These are phyloP conservation scores for Coracias cyanogaster DNA, from an alignment of 2,797 vertebrate species.

Conservation along the genomic window DNA sequence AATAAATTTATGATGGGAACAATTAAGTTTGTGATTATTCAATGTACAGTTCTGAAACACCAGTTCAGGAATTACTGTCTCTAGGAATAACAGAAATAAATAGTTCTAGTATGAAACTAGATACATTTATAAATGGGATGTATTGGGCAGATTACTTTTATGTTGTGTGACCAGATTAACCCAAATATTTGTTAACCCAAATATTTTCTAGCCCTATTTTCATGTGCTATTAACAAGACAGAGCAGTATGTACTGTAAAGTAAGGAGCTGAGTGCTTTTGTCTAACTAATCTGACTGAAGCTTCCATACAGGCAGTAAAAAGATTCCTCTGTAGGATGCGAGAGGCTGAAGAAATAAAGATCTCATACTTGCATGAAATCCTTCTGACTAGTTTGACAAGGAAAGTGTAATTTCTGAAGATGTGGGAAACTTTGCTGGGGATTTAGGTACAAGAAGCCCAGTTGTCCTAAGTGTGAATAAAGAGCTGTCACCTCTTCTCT, in stretches of 20 bases:
- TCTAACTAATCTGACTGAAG: background rate
- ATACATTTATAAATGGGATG: background rate
- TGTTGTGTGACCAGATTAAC: background rate
- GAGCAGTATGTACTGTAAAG: background rate
- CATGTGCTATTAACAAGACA: background rate
- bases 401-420: conserved; percentile 34
- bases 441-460: background rate
- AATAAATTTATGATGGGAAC: background rate
- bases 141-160: background rate
- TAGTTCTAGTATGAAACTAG: background rate
- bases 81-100: background rate
- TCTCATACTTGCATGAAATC: background rate
- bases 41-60: background rate
- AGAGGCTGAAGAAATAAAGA: conserved; percentile 26
- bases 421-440: conserved; percentile 15
- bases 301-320: background rate
- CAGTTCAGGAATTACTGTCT: background rate
- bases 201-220: background rate
- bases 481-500: conserved; percentile 7
- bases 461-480: background rate
- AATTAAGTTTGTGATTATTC: background rate
- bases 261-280: background rate
- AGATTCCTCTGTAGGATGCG: background rate
- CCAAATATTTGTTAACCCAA: background rate
- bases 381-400: conserved; percentile 26